Evolutionary conservation across 2,888 invertebrate genomes (phyloP), one percentile per base, ranked within the genome.

Genomic region (Cetonia aurata): DNA sequence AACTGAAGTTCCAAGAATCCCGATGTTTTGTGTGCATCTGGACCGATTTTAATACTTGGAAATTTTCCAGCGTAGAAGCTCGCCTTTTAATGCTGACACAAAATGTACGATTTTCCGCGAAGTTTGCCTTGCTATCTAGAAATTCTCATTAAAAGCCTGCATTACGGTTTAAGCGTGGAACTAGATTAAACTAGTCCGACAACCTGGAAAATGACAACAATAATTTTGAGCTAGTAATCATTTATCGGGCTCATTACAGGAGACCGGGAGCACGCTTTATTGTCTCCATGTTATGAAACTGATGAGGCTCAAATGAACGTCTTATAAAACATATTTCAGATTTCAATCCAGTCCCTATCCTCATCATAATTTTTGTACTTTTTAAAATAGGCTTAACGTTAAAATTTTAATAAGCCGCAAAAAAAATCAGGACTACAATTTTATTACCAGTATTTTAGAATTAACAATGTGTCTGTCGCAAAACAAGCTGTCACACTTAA

Each of bases 181-280:
- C 31, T 48, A 13, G 48, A 13, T 48, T 60, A 60, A 60, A 25
- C 25, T 44, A 44, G 25, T 17, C 31, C 31, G 13, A 31, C 13
- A 60, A 60, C 48, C 60, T 46, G 60, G 9, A 60, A 46, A 60
- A 48, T 25, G 57, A 59, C 41, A 59, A n/a, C 42, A 48, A 33
- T 31, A 31, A 60, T 60, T 46, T 60, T 25, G 31, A 31, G 19
- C 46, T 46, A 31, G 46, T 60, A 48, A 60, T 60, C 25, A 60
- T 15, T 60, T 48, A 60, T 60, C 31, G 8, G 25, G 59, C 33
- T 46, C 60, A 60, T 60, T 31, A 48, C n/a, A 46, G n/a, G 13
- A 48, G 19, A 25, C 25, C 60, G 46, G 46, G 31, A 19, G 52
- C 1, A 31, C 46, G 46, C 48, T 60, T 13, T 10, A 60, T 60